Base-by-base conservation (phyloP, 2,888 invertebrate species). In the Sesia bembeciformis region DNA sequence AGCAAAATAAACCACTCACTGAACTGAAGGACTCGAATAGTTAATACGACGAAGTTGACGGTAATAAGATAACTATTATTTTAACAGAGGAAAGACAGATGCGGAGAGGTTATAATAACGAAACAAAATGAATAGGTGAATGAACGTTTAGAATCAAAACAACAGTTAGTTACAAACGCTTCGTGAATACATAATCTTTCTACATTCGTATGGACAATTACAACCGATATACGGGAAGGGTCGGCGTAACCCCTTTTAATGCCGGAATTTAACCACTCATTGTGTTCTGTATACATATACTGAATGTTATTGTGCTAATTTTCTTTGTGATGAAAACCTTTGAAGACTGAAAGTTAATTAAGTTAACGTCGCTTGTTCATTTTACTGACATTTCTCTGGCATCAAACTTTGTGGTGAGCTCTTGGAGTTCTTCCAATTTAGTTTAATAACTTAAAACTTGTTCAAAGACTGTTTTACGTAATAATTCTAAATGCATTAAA, bases 171-270 rank as follows among this genome's bases (percentile, higher is more conserved):
- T 52, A 39, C 5, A 23, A 38, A 52, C 49, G 51, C 40, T 55
- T 40, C 52, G 41, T 54, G 61, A 63, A 66, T 64, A 62, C 57
- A 60, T 61, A 60, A 60, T 61, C 53, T 56, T 58, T 50, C 49
- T 50, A 57, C 49, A 53, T 65, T 58, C 59, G 53, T 57, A 61
- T 57, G 61, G 58, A 64, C 59, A 62, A 68, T 62, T 62, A 64
- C 61, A 49, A 40, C 53, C 58, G 59, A 66, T 68, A 72, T 73
- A 72, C 72, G 67, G 71, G 64, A 70, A 64, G 64, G 62, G 60
- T 46, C 53, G 54, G 54, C 59, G 62, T 62, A 49, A 53, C 52
- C 58, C 58, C 57, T 38, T 38, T 43, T 52, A 53, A 23, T 40
- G 46, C 40, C 38, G 41, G n/a, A 38, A 53, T 53, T 50, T 8